phyloP scores from a whole-genome alignment of 1,140 invertebrate species.

The Maniola jurtina region DNA sequence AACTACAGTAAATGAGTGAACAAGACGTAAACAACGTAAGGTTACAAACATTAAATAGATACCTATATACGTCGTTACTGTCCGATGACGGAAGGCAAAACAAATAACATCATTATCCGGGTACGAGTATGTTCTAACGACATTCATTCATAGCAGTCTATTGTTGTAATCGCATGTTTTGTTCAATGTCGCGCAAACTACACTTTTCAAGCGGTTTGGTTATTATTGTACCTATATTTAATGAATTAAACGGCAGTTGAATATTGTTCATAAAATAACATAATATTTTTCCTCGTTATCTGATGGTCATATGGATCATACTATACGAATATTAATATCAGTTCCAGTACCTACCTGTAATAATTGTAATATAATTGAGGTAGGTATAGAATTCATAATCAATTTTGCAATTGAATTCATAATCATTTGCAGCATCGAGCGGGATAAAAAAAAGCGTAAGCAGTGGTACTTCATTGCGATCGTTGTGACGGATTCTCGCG shows the following conservation, averaged over 20 bases:
- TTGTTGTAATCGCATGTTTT: slow-evolving; percentile 63
- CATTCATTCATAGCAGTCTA: slow-evolving; percentile 67
- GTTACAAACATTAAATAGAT: slow-evolving; percentile 22
- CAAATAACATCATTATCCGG: slow-evolving; percentile 72
- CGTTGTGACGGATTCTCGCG: too few species aligned
- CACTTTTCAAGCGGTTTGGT: slow-evolving; percentile 31
- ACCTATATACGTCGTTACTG: slow-evolving; percentile 16
- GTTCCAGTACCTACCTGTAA: too few species aligned
- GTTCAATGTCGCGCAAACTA: slow-evolving; percentile 63
- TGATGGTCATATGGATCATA: too few species aligned
- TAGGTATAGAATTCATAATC: too few species aligned
- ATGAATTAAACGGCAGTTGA: slow-evolving; percentile 18
- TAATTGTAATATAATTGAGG: too few species aligned
- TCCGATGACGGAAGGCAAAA: slow-evolving; percentile 67
- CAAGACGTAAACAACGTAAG: slow-evolving; percentile 22
- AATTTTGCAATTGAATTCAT: too few species aligned
- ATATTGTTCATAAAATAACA: slow-evolving; percentile 17
- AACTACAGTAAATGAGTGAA: slow-evolving; percentile 10
- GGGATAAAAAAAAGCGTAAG: too few species aligned
- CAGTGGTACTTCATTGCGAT: too few species aligned
- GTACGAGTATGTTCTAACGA: slow-evolving; percentile 45
- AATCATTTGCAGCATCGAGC: too few species aligned
- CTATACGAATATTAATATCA: too few species aligned
- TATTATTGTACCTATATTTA: slow-evolving; percentile 15
- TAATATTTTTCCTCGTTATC: slow-evolving; percentile 10